A percentile compares a stretch with the other conserved stretches of the same genome.
Evolutionary conservation across 2,113 vertebrate species (phyloP).

Genomic region (Rhea pennata): DNA sequence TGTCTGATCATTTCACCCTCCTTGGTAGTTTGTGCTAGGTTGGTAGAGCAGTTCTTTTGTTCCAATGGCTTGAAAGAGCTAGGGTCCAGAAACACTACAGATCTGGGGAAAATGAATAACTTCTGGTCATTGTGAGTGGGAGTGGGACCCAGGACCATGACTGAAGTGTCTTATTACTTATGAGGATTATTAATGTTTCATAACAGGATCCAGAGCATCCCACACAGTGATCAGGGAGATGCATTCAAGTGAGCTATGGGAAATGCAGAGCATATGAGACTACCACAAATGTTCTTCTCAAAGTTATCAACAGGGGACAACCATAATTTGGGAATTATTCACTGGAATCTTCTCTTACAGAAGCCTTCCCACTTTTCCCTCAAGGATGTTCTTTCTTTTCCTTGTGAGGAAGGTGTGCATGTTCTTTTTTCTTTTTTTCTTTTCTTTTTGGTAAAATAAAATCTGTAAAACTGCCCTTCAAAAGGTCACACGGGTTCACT

Average conservation of each 20-base stretch:
- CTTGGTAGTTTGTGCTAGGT: not conserved
- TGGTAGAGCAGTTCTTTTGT: not conserved
- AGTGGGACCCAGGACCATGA: not conserved
- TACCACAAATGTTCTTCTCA: not conserved
- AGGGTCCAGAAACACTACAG: not conserved
- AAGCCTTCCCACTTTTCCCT: not conserved
- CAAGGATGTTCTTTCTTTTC: not conserved
- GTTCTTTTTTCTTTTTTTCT: not conserved
- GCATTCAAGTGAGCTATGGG: not conserved
- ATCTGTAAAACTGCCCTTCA: not conserved
- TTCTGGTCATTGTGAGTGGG: not conserved
- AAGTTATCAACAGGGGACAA: not conserved
- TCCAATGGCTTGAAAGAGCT: not conserved
- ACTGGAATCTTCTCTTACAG: not conserved
- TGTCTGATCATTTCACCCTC: not conserved
- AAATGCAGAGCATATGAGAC: fast-evolving
- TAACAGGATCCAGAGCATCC: not conserved
- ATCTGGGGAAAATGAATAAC: fast-evolving
- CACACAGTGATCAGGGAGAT: not conserved
- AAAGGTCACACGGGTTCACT: not conserved
- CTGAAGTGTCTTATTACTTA: not conserved
- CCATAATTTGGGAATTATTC: not conserved
- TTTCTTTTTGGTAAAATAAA: not conserved
- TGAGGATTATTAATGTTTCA: not conserved
- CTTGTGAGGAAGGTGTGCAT: fast-evolving